Base-by-base conservation (phyloP, 2,113 vertebrate genomes). In the Geococcyx californianus region DNA sequence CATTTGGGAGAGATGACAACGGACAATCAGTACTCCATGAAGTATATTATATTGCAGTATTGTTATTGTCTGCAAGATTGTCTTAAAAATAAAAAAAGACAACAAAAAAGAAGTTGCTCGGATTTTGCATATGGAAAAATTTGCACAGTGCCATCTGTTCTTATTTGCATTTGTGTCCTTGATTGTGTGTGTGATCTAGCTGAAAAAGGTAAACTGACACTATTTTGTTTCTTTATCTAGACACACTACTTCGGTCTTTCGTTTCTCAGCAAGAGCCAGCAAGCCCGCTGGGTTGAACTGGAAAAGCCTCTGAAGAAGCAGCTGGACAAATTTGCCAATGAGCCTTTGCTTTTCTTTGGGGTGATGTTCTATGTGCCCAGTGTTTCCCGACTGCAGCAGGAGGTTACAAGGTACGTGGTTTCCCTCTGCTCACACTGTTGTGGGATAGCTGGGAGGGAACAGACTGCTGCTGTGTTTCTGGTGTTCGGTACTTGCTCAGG, bases 231-330 rank as follows among this genome's bases (percentile, higher is more conserved):
- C 97, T 87, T 97, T 73, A 34, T 96, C 68, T 94, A 99, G 99
- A 99, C 99, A 0, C 98, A 99, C 97, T 99, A 98, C 97, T 99
- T 99, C 2, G 99, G 99, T 88, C 98, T 99, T 88, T 99, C 98
- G 99, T 99, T 99, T 97, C 98, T 99, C 75, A 99, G 98, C 93
- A 99, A 99, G 98, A 98, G 95, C 95, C 99, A 99, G 88, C 98
- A 98, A 84, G 98, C 98, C 67, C 98, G 99, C 97, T 99, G 99
- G 99, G 99, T 99, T 96, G 99, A 99, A 98, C 98, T 99, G 94
- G 99, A 99, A 98, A 99, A 99, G 64, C 98, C 99, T 49, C 98
- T 99, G 93, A 99, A 99, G 98, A 99, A 99, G 96, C 99, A 99
- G 98, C 98, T 99, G 98, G 99, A 99, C 98, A 99, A 99, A 97